Evolutionary conservation across 2,888 invertebrate genomes (phyloP).

Genomic region (Monochamus alternatus): DNA sequence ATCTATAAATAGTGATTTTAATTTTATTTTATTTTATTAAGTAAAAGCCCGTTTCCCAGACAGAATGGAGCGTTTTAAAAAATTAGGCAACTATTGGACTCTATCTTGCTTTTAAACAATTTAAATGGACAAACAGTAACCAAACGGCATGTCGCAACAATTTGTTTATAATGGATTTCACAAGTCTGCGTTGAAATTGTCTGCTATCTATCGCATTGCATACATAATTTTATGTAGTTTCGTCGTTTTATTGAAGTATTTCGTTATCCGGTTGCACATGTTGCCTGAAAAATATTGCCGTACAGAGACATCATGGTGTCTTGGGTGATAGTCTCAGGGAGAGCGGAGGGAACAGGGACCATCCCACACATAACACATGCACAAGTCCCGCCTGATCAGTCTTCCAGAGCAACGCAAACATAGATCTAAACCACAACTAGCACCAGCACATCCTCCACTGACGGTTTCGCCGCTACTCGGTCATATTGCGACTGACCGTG

Average conservation of each 20-base stretch:
- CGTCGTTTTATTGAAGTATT: conserved; percentile 32
- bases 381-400: conserved; percentile 57
- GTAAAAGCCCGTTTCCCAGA: no score
- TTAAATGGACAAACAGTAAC: no score
- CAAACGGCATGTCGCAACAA: not conserved
- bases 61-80: no score
- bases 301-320: conserved; percentile 42
- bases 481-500: conserved; percentile 35
- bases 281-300: conserved; percentile 33
- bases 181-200: not conserved
- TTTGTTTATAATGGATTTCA: conserved; percentile 9
- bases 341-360: conserved; percentile 46
- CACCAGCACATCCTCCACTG: conserved; percentile 34
- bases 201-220: not conserved
- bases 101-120: no score
- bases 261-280: conserved; percentile 35
- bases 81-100: no score
- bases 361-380: conserved; percentile 60
- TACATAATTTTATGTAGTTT: conserved; percentile 3
- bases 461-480: conserved; percentile 30
- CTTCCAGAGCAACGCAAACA: conserved; percentile 34
- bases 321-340: conserved; percentile 29
- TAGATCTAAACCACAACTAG: conserved; percentile 35
- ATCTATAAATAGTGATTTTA: no score
- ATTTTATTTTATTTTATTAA: no score